Conservation (phyloP, 35 echinoderm and acorn worm genomes). For the Heliocidaris tuberculata region DNA sequence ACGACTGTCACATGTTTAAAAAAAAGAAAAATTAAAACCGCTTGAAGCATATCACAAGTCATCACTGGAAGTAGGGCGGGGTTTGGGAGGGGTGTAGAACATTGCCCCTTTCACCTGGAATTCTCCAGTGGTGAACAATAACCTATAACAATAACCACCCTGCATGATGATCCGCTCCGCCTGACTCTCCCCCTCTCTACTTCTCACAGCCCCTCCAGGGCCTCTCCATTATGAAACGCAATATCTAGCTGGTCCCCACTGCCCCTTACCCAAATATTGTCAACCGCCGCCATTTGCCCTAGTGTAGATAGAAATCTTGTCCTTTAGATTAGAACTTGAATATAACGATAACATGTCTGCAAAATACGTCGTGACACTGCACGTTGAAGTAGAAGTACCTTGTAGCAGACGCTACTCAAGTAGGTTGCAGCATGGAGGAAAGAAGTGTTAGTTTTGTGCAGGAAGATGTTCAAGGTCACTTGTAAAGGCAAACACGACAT, state of each 20-base stretch:
- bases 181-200: not conserved
- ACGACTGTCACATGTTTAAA: not conserved
- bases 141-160: too few relatives aligned
- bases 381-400: too few relatives aligned
- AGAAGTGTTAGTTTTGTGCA: too few relatives aligned
- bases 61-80: not conserved
- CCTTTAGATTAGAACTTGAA: not conserved
- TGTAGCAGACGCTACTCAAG: too few relatives aligned
- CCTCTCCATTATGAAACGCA: not conserved
- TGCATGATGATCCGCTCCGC: not conserved
- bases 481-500: too few relatives aligned
- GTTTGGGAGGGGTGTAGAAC: not conserved
- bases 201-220: conserved; percentile 8
- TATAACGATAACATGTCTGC: too few relatives aligned
- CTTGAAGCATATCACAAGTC: not conserved
- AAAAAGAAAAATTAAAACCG: not conserved
- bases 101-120: not conserved
- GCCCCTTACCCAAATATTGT: not conserved
- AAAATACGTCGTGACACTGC: too few relatives aligned
- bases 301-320: not conserved
- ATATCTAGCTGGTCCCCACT: not conserved
- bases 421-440: too few relatives aligned
- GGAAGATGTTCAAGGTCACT: too few relatives aligned
- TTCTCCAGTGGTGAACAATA: not conserved
- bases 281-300: not conserved